phyloP scores from a whole-genome alignment of 2,113 vertebrate genomes.

The Solea senegalensis region DNA sequence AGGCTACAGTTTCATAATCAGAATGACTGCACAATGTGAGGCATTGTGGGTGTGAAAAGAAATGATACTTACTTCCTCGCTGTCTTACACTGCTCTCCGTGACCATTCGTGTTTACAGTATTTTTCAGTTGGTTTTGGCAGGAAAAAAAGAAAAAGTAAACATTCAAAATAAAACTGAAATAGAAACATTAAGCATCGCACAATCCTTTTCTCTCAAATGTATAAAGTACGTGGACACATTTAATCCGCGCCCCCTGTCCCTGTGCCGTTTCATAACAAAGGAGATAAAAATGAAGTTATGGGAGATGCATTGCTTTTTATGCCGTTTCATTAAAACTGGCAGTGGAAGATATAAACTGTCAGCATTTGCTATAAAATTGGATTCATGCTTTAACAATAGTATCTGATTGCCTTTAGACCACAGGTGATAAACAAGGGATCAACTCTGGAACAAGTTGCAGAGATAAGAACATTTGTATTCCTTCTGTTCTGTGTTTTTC shows the following conservation, averaged over 20 bases:
- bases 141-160: slow-evolving; percentile 21
- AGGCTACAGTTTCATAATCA: slow-evolving; percentile 24
- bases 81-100: neutral
- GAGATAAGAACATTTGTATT: too few species aligned
- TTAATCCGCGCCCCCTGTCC: neutral
- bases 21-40: slow-evolving; percentile 12
- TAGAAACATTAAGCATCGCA: neutral
- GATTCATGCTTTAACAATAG: neutral
- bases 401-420: neutral
- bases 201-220: neutral
- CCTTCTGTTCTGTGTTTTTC: neutral
- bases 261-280: neutral
- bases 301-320: too few species aligned
- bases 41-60: slow-evolving; percentile 3
- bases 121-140: slow-evolving; percentile 30
- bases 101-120: too few species aligned
- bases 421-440: neutral
- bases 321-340: too few species aligned
- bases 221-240: neutral
- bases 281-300: too few species aligned
- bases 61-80: slow-evolving; percentile 9
- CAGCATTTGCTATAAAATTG: neutral
- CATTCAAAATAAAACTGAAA: slow-evolving; percentile 15
- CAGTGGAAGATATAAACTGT: neutral
- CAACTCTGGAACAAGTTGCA: neutral